Conservation (phyloP, 2,888 invertebrate genomes). For the Tetrapedia diversipes region DNA sequence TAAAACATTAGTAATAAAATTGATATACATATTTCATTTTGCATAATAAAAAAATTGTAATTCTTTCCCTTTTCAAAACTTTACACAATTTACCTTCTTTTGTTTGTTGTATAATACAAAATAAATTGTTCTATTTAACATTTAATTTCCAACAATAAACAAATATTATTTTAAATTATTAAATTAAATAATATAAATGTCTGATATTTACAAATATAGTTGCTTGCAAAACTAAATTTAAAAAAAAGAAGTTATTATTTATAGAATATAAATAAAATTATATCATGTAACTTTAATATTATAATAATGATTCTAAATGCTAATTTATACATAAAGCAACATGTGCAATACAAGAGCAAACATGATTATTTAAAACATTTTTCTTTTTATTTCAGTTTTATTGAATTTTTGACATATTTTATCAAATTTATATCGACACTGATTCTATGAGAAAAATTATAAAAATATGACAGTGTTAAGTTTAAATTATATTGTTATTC, state of each 20-base stretch:
- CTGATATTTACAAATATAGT: conserved; percentile 21
- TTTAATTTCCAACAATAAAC: too few relatives aligned
- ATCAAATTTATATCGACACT: not conserved
- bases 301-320: conserved; percentile 17
- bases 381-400: conserved; percentile 8
- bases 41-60: conserved; percentile 28
- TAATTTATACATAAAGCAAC: conserved; percentile 20
- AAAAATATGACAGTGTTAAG: not conserved
- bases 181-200: conserved; percentile 24
- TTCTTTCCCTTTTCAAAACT: conserved; percentile 4
- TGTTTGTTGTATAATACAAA: conserved; percentile 15
- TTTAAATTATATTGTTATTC: not conserved
- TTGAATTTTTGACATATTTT: not conserved
- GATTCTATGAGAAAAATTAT: not conserved
- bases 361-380: conserved; percentile 20
- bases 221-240: not conserved
- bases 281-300: conserved; percentile 7
- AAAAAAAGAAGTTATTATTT: conserved; percentile 13
- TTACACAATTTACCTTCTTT: not conserved
- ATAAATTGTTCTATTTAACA: too few relatives aligned
- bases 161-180: not conserved
- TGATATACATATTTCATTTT: conserved; percentile 47
- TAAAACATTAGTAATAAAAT: conserved; percentile 61
- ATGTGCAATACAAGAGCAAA: conserved; percentile 19
- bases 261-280: conserved; percentile 9